Base-by-base conservation (phyloP, 2,888 invertebrate species). In the Stramonita haemastoma region DNA sequence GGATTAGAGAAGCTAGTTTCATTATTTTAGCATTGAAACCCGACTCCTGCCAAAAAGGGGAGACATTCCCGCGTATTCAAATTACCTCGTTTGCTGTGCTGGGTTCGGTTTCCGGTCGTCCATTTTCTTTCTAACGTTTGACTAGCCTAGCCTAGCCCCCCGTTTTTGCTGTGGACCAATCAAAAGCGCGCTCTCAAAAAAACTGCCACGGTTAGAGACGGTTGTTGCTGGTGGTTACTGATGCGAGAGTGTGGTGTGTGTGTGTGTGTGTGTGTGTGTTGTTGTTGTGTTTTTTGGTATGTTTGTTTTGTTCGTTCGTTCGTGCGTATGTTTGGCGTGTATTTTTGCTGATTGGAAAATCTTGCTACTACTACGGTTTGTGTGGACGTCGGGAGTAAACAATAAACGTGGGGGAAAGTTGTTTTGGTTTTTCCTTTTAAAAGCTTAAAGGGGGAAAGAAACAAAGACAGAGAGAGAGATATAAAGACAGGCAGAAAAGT, bases 1-100 rank as follows among this genome's bases (percentile, higher is more conserved):
- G 83, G 81, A 81, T 88, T 81, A 87, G 81, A 57, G 88, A 19
- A 60, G 34, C 85, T 29, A 85, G 89, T 89, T 84, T 89, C 89
- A 89, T 89, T 89, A 89, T 89, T 89, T 89, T 89, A 85, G 89
- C 89, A 89, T 89, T 29, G 89, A 85, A 89, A 89, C 85, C 29
- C 32, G 70, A 89, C 70, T 36, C 84, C 17, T n/a, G 89, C 66
- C 46, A 46, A 83, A 83, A 83, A 46, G 36, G 73, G 56, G 46
- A 84, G 84, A 34, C 89, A 84, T 85, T 89, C 57, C 89, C 84
- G 36, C 89, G 46, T 89, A 85, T 84, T 89, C 89, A 89, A 89
- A 89, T 89, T 89, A 89, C 89, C 85, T 89, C 89, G 89, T 89
- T 89, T 89, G 85, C 89, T 70, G 89, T 34, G 66, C 57, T 29